Evolutionary conservation across 2,888 invertebrate species (phyloP).

Genomic region (Cacoxenus indagator): DNA sequence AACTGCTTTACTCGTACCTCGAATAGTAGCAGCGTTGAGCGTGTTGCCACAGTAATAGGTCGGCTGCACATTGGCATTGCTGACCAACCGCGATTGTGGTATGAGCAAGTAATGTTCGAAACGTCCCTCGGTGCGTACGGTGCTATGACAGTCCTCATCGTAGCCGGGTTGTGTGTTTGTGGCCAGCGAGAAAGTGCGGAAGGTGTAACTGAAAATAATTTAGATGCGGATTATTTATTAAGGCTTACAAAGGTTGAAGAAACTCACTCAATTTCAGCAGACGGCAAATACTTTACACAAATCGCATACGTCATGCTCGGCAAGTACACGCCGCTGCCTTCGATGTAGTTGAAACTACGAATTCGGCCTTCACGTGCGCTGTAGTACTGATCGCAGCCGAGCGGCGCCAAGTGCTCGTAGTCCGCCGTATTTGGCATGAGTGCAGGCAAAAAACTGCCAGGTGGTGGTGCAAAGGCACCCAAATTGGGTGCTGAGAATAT

Average conservation of each 20-base stretch:
- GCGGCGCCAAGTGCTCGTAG: conserved; percentile 71
- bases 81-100: conserved; percentile 72
- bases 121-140: conserved; percentile 71
- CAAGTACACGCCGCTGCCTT: conserved; percentile 72
- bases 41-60: conserved; percentile 60
- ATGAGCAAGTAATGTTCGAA: conserved; percentile 74
- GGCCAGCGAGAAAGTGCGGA: conserved; percentile 46
- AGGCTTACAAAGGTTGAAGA: background rate
- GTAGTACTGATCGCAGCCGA: conserved; percentile 78
- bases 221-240: background rate
- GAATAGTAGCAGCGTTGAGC: conserved; percentile 40
- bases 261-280: conserved; percentile 49
- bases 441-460: conserved; percentile 39
- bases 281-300: conserved; percentile 73
- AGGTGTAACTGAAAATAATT: conserved; percentile 36
- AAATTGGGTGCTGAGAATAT: conserved; percentile 47
- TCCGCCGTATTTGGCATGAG: conserved; percentile 46
- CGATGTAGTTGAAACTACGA: conserved; percentile 75
- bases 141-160: conserved; percentile 74
- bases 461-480: conserved; percentile 38
- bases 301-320: conserved; percentile 75
- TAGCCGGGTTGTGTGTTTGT: conserved; percentile 51
- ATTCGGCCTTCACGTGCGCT: conserved; percentile 74
- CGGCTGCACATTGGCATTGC: conserved; percentile 45
- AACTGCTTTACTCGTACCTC: conserved; percentile 19